Evolutionary conservation across 1,140 invertebrate species (phyloP), one percentile per base, ranked within the genome.

Genomic region (Xylocopa sonorina): DNA sequence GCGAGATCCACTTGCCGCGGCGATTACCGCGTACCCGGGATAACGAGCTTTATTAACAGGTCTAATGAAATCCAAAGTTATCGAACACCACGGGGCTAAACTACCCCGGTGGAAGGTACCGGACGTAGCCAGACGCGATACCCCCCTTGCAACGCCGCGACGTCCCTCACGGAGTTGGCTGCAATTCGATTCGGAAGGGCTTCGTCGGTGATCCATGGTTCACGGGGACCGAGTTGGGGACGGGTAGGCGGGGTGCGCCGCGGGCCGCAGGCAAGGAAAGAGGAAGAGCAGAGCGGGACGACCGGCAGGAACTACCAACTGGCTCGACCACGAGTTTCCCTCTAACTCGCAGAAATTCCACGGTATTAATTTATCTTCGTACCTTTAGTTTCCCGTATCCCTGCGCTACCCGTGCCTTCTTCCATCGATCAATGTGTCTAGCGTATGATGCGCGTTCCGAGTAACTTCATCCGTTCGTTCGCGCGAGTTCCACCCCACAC

Each of bases 361-460:
- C 46, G 34, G 75, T 87, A 88, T 88, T 88, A 88, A 88, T 88
- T 88, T 88, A 88, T 88, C 86, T 88, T 88, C 87, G 81, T 87
- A 69, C 81, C 75, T 77, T 87, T 78, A 77, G 78, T 69, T 81
- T 72, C 73, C 38, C 43, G 16, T 69, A 77, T 77, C 68, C 60
- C 63, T 29, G 48, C n/a, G n/a, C 27, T 21, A 34, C 48, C n/a
- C 41, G 50, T 14, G 32, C 27, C 81, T 81, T 50, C 63, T 64
- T 80, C 50, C 69, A 72, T 86, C 85, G 73, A 86, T 86, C 85
- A 80, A 77, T 69, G 84, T 73, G 72, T 83, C 83, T 50, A 51
- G 46, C 60, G 72, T 86, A 83, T 86, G 80, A 86, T 83, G 84
- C 58, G 66, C 55, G 48, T 80, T 60, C 60, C 53, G 69, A 67